Conservation (phyloP, 2,113 vertebrate species). For the Gila orcuttii region DNA sequence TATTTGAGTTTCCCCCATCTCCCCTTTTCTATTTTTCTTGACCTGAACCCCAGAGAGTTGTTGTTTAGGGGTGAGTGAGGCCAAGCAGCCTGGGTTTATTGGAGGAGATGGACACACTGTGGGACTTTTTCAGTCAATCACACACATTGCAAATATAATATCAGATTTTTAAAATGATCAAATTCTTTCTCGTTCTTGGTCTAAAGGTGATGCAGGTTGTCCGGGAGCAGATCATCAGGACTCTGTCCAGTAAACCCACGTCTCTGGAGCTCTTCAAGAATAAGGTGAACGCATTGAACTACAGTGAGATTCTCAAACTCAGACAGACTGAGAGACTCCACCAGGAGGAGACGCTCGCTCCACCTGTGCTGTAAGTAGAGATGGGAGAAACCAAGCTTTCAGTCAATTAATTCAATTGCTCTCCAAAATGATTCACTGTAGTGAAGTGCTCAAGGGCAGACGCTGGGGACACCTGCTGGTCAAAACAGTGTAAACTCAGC, state of each 20-base stretch:
- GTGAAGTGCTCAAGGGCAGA: not conserved
- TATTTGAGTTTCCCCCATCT: not conserved
- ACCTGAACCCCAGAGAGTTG: constrained; percentile 2
- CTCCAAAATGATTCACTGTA: not conserved
- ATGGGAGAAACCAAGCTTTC: not conserved
- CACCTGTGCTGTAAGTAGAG: constrained; percentile 88
- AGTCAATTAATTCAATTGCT: not conserved
- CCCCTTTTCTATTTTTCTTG: constrained; percentile 11
- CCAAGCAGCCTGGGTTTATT: not conserved
- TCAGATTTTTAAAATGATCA: not conserved
- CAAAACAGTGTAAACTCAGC: no score
- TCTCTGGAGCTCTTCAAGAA: constrained; percentile 96
- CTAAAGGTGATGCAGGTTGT: constrained; percentile 96
- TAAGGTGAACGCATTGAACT: constrained; percentile 88
- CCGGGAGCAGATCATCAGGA: constrained; percentile 94
- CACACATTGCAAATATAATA: not conserved
- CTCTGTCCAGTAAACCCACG: constrained; percentile 86
- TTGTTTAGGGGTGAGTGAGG: constrained; percentile 29
- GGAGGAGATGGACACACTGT: constrained; percentile 4
- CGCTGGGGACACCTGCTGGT: not conserved
- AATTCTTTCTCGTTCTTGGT: not conserved
- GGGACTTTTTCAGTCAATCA: not conserved
- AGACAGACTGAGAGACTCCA: constrained; percentile 93
- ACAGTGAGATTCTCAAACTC: constrained; percentile 93
- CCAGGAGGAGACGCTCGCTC: constrained; percentile 92